Evolutionary conservation across 2,888 invertebrate genomes (phyloP).

Genomic region (Pyrochroa serraticornis): DNA sequence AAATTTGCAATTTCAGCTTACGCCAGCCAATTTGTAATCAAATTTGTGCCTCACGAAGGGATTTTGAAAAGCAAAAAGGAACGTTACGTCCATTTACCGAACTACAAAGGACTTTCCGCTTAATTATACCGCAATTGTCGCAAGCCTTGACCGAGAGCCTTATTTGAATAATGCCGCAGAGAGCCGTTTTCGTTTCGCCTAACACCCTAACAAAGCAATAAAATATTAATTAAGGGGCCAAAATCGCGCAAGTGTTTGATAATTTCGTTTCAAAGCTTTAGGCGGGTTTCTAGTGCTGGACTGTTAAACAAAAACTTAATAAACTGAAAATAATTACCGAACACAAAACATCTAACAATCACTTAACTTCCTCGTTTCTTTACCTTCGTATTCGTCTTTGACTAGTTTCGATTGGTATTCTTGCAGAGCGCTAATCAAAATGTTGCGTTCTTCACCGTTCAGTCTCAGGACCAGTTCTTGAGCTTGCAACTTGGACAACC

Average conservation of each 20-base stretch:
- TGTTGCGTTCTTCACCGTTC: slow-evolving; percentile 73
- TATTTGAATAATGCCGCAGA: not conserved
- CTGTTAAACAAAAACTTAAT: slow-evolving; percentile 4
- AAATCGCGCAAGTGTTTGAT: too few relatives aligned
- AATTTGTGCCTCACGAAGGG: too few relatives aligned
- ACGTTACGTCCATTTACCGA: too few relatives aligned
- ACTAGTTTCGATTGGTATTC: slow-evolving; percentile 76
- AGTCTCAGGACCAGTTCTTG: slow-evolving; percentile 75
- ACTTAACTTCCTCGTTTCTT: slow-evolving; percentile 7
- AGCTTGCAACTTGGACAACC: slow-evolving; percentile 70
- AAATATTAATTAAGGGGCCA: too few relatives aligned
- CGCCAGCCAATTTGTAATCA: too few relatives aligned
- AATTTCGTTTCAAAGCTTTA: too few relatives aligned
- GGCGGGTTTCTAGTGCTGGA: not conserved
- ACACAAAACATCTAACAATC: slow-evolving; percentile 25
- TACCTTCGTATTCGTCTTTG: slow-evolving; percentile 82
- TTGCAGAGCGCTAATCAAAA: slow-evolving; percentile 71
- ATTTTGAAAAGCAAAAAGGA: not conserved
- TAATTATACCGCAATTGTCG: not conserved
- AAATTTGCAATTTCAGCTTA: too few relatives aligned
- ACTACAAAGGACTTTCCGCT: not conserved
- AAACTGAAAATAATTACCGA: slow-evolving; percentile 9
- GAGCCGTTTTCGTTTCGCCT: too few relatives aligned
- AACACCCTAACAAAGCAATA: too few relatives aligned
- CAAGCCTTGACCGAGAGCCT: not conserved